Base-by-base conservation (phyloP, 2,113 vertebrate genomes). In the Shinisaurus crocodilurus region DNA sequence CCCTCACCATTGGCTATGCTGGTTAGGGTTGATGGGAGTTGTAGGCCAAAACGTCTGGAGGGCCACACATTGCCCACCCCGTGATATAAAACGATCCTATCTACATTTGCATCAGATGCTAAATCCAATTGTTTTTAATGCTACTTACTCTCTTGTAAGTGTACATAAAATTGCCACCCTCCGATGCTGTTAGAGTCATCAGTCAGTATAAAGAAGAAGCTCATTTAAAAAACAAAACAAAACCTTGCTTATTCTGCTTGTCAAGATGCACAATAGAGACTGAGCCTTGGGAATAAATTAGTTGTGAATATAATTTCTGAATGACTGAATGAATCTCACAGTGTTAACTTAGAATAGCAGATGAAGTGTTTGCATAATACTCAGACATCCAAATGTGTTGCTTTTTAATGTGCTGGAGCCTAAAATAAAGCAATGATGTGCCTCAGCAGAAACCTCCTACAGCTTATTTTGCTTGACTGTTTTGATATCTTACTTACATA, bases 161-260 rank as follows among this genome's bases (percentile, higher is more conserved):
- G 3, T 48, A 63, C 34, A 60, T 7, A 82, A 54, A 34, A 82
- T 82, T 57, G 15, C 25, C 90, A n/a, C 85, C 25, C 12, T 94
- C 75, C 82, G 65, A 65, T 90, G 54, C 23, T 23, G 90, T 85
- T 72, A 9, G 69, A 84, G 25, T 25, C 91, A 60, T 40, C 85
- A 34, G 32, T 75, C 85, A 25, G 2, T 18, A 70, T 32, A 27
- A n/a, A 70, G 81, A 87, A 82, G 88, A 87, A 87, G 67, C 69
- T 2, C 1, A 85, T 93, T 79, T 77, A 15, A 91, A 94, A 92
- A 89, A 84, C 65, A 91, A 8, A 90, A 94, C 93, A 88, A 83
- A 67, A 89, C 88, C 88, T 0, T 75, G 1, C 63, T 91, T 92
- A 34, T 27, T 69, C 18, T 81, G 34, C 16, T 88, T 92, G 8